Evolutionary conservation across 2,113 vertebrate genomes (phyloP), one percentile per base, ranked within the genome.

Genomic region (Pelvicachromis taeniatus): DNA sequence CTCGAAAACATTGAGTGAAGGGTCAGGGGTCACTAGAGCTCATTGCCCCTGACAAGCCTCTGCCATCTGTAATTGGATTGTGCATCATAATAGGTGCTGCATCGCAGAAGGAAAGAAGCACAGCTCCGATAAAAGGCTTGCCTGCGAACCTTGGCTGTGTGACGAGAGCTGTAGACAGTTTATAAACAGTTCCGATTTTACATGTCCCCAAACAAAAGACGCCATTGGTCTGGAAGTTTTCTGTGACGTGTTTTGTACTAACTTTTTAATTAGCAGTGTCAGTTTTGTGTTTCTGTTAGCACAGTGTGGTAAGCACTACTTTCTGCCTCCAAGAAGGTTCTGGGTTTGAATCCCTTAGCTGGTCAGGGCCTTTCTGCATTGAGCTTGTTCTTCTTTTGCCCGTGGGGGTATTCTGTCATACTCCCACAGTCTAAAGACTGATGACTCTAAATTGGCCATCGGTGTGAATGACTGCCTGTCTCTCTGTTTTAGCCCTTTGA

Each of bases 11-110:
- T 45, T 31, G 40, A 86, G 55, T 40, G 59, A 12, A 7, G 26
- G 90, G 87, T 89, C 87, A 88, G 26, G 54, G 87, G 90, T 93
- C 87, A 85, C 77, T 11, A 6, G 63, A 86, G 63, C 87, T 82
- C 84, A 82, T 89, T 88, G 89, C 80, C 80, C 78, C 78, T 88
- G 89, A 88, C 87, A 91, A 87, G 85, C 42, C 54, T 83, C 77
- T 87, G 40, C 26, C 84, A 77, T 63, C 77, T 77, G 70, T 87
- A 91, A 91, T 85, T 91, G 87, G 89, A 92, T 82, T 35, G 45
- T 78, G 89, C 90, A 89, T 91, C 84, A 82, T 81, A 77, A 83
- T 88, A 80, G 45, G n/a, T 85, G 79, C 54, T 81, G 77, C 75
- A 88, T 78, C 33, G 16, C 73, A 54, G 55, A 83, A 68, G 81